phyloP scores from a whole-genome alignment of 2,888 invertebrate genomes.

The Parnassius glacialis region DNA sequence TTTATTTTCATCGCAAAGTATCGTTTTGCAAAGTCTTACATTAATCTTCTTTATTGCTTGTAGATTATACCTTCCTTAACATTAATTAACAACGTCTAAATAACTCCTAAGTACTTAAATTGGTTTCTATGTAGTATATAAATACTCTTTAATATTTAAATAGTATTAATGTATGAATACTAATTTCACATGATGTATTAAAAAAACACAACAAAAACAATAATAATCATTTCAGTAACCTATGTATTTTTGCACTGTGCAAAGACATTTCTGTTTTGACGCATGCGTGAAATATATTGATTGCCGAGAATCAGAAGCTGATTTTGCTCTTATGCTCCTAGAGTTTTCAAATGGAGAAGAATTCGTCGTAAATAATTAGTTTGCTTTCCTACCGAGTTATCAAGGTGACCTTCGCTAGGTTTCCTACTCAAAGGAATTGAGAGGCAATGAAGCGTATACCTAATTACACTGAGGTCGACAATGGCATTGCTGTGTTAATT shows the following conservation, averaged over 20 bases:
- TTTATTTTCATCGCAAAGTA: too few relatives aligned
- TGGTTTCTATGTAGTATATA: too few relatives aligned
- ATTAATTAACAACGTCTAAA: too few relatives aligned
- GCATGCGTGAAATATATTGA: constrained; percentile 78
- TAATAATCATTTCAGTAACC: constrained; percentile 39
- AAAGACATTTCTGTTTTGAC: constrained; percentile 43
- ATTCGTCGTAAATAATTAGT: constrained; percentile 12
- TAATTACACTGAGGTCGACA: constrained; percentile 24
- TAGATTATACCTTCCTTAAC: too few relatives aligned
- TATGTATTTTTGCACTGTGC: constrained; percentile 36
- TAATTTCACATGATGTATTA: background rate
- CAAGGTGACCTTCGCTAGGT: constrained; percentile 33
- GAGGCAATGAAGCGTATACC: constrained; percentile 35
- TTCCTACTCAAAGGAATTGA: constrained; percentile 22
- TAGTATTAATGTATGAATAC: background rate
- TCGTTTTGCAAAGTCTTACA: too few relatives aligned
- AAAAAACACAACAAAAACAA: constrained; percentile 16
- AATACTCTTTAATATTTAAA: too few relatives aligned
- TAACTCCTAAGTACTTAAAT: too few relatives aligned
- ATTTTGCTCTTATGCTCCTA: constrained; percentile 46
- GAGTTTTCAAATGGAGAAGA: constrained; percentile 33
- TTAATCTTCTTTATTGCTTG: too few relatives aligned
- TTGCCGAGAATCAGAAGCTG: constrained; percentile 52
- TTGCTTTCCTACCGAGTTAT: constrained; percentile 16
- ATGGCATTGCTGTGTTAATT: constrained; percentile 34